phyloP scores from a whole-genome alignment of 2,797 vertebrate genomes.

The Carcharodon carcharias region DNA sequence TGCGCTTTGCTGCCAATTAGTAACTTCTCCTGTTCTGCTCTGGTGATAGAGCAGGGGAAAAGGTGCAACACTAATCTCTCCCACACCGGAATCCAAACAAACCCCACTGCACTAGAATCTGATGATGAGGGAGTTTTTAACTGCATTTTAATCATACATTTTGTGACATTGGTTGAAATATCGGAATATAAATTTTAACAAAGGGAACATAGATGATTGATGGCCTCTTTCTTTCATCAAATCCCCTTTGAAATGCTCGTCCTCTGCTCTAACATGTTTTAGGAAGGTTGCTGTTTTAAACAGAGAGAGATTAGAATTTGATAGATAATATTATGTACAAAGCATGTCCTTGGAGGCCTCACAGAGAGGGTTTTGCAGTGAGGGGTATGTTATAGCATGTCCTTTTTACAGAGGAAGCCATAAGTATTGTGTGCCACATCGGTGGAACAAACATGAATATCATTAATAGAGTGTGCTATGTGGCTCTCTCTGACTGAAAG shows the following conservation, averaged over 20 bases:
- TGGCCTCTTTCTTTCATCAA: constrained; percentile 8
- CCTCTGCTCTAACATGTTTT: not conserved
- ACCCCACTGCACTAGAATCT: not conserved
- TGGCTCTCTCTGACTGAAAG: not conserved
- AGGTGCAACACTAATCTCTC: not conserved
- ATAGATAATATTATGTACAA: constrained; percentile 1
- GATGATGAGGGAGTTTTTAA: not conserved
- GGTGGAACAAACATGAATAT: not conserved
- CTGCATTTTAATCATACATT: not conserved
- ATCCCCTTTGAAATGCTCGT: constrained; percentile 4
- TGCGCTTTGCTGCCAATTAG: constrained; percentile 3
- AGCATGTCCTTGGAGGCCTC: not conserved
- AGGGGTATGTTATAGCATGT: not conserved
- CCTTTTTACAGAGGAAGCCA: not conserved
- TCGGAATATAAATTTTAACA: not conserved
- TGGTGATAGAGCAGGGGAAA: not conserved
- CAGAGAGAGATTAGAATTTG: constrained; percentile 14
- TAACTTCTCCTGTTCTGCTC: not conserved
- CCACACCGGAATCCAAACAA: not conserved
- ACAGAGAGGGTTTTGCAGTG: not conserved
- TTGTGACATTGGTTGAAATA: not conserved
- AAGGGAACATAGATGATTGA: not conserved
- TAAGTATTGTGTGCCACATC: not conserved
- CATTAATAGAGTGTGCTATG: not conserved
- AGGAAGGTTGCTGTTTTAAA: not conserved